Conservation (phyloP, 2,888 invertebrate genomes). For the Fabriciana adippe region DNA sequence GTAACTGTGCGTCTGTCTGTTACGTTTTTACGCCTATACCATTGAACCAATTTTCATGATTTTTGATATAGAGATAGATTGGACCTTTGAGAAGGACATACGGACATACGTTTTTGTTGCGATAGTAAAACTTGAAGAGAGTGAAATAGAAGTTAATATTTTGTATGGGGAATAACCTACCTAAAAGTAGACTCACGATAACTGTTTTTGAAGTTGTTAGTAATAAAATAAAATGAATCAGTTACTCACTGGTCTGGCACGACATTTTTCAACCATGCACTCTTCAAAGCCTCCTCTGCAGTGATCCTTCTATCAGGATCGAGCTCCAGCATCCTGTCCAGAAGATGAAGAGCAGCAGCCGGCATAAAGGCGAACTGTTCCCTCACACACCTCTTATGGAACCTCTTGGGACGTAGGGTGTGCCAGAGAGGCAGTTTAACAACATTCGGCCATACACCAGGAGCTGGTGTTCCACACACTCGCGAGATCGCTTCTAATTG, state of each 20-base stretch:
- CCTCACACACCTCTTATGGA: constrained; percentile 92
- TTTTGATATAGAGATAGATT: no score
- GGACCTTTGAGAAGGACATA: no score
- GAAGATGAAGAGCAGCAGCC: constrained; percentile 90
- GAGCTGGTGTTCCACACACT: constrained; percentile 97
- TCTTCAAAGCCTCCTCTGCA: constrained; percentile 95
- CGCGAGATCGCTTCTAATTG: constrained; percentile 97
- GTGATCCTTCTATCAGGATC: constrained; percentile 97
- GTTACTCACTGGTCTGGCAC: constrained; percentile 91
- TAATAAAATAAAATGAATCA: no score
- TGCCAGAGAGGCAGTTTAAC: constrained; percentile 96
- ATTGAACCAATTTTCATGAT: no score
- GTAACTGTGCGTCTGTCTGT: no score
- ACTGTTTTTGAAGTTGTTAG: no score
- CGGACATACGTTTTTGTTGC: neutral
- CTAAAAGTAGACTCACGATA: constrained; percentile 46
- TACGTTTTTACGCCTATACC: no score
- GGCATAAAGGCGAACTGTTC: constrained; percentile 98
- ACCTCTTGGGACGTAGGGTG: constrained; percentile 94
- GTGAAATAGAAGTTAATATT: neutral
- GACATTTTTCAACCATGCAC: constrained; percentile 95
- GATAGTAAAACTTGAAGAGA: no score
- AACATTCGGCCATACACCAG: constrained; percentile 98
- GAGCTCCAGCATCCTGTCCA: constrained; percentile 97
- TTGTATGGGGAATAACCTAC: constrained; percentile 23